Conservation (phyloP, 2,113 vertebrate genomes). For the Lepidothrix coronata region DNA sequence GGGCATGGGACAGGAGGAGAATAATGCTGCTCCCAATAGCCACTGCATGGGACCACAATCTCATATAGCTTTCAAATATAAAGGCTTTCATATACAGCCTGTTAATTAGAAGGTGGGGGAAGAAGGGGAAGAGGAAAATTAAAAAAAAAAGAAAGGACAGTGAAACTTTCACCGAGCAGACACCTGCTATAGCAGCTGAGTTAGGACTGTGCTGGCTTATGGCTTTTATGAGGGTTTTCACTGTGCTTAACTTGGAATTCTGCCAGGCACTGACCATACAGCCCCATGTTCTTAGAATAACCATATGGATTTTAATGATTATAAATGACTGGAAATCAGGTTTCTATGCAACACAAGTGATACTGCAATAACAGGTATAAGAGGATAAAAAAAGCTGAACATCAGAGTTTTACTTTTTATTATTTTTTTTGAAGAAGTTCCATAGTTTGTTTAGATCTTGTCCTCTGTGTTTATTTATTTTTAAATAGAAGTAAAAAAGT, state of each 20-base stretch:
- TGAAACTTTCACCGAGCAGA: not conserved
- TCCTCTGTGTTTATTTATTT: not conserved
- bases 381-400: not conserved
- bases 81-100: not conserved
- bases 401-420: not conserved
- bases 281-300: not conserved
- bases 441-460: not conserved
- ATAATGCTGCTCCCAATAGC: not conserved
- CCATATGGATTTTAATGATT: not conserved
- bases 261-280: not conserved
- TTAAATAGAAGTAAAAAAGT: not conserved
- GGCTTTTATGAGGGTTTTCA: not conserved
- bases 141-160: not conserved
- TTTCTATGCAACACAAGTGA: not conserved
- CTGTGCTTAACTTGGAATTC: conserved; percentile 8
- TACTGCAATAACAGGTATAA: not conserved
- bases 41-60: not conserved
- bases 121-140: not conserved
- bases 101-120: not conserved
- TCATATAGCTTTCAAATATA: not conserved
- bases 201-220: not conserved
- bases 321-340: not conserved
- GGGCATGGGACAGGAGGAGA: not conserved
- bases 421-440: not conserved
- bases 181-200: conserved; percentile 21